These are phyloP conservation scores for Galeopsomyia nigrocyanea DNA, from an alignment of 2,888 invertebrate species.

Conservation along the genomic window DNA sequence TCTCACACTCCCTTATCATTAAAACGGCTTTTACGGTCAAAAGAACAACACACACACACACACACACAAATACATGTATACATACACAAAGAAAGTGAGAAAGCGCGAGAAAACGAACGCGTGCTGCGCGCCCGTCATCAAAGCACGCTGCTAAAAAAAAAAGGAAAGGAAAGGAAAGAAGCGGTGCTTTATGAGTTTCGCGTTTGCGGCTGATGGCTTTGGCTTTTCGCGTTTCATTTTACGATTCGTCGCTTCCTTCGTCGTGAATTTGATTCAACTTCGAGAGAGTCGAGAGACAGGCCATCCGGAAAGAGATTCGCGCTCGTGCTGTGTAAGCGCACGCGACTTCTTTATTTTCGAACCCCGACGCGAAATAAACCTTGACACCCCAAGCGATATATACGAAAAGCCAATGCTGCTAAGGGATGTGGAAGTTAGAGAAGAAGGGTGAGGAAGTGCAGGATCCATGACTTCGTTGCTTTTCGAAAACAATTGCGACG, in stretches of 20 bases:
- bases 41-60: conserved; percentile 3
- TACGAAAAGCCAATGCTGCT: conserved; percentile 17
- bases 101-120: conserved; percentile 2
- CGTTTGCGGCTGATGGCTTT: conserved; percentile 15
- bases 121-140: background rate
- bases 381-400: background rate
- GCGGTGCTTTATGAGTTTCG: conserved; percentile 17
- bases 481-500: too few species aligned
- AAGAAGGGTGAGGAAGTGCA: too few species aligned
- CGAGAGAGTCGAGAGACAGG: conserved; percentile 43
- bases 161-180: conserved; percentile 4
- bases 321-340: too few species aligned
- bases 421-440: conserved; percentile 12
- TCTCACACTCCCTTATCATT: conserved; percentile 16
- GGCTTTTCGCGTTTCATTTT: conserved; percentile 54
- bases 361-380: conserved; percentile 13
- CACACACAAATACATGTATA: too few species aligned
- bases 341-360: background rate
- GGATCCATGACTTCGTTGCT: too few species aligned
- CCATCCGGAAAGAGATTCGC: conserved; percentile 38
- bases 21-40: conserved; percentile 31
- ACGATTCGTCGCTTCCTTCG: conserved; percentile 57
- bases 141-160: conserved; percentile 4
- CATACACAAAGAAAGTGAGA: background rate
- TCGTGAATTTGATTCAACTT: conserved; percentile 57